These are phyloP conservation scores for Microplitis demolitor DNA, from an alignment of 1,140 invertebrate species.

Conservation along the genomic window DNA sequence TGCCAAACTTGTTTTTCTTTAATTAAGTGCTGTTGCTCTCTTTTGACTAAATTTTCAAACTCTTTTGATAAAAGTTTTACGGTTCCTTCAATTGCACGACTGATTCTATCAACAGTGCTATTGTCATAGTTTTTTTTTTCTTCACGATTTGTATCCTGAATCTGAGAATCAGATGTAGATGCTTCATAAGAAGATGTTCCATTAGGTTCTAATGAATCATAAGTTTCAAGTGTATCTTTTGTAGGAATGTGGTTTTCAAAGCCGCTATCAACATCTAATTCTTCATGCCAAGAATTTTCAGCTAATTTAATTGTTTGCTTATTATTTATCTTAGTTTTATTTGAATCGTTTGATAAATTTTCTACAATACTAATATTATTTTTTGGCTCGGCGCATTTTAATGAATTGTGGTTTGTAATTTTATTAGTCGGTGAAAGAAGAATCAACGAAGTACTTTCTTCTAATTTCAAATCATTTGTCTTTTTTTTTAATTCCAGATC, in stretches of 20 bases:
- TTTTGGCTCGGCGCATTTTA: neutral
- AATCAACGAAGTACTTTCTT: neutral
- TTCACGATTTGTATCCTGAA: constrained; percentile 16
- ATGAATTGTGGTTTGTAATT: neutral
- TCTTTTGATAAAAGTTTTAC: constrained; percentile 55
- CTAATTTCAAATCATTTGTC: neutral
- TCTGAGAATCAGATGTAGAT: constrained; percentile 26
- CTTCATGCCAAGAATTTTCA: neutral
- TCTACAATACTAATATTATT: neutral
- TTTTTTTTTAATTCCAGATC: neutral
- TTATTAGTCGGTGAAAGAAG: neutral
- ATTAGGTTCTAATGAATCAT: constrained; percentile 48
- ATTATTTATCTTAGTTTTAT: neutral
- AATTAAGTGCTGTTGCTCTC: constrained; percentile 50
- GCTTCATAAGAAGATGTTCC: constrained; percentile 20
- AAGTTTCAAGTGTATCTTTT: constrained; percentile 46
- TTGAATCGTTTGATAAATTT: neutral
- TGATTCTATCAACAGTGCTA: constrained; percentile 48
- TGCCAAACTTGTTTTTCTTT: constrained; percentile 38
- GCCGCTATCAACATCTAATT: constrained; percentile 18
- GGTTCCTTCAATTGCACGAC: constrained; percentile 53
- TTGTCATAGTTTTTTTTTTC: constrained; percentile 25
- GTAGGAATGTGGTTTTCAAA: constrained; percentile 45
- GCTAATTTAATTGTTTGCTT: neutral
- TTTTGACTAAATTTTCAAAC: constrained; percentile 52